These are phyloP conservation scores for Caenorhabditis afra DNA, from an alignment of 2,888 invertebrate genomes.

Conservation along the genomic window DNA sequence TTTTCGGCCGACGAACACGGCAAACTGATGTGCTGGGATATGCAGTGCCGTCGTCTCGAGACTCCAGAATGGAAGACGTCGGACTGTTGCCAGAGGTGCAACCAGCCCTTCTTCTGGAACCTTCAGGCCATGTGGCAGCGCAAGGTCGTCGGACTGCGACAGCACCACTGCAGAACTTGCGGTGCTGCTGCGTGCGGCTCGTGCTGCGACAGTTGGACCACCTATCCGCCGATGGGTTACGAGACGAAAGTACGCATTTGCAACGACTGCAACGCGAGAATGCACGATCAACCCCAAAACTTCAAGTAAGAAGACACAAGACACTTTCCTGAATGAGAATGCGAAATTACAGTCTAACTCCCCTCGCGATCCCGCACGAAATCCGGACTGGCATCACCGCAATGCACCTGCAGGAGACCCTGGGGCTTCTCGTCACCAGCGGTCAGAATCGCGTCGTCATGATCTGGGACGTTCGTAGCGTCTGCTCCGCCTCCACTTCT, in stretches of 20 bases:
- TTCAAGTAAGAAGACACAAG: conserved; percentile 73
- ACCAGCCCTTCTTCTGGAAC: conserved; percentile 98
- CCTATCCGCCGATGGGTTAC: conserved; percentile 96
- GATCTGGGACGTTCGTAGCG: conserved; percentile 80
- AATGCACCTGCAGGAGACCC: conserved; percentile 90
- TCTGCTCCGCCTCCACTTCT: conserved; percentile 37
- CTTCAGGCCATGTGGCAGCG: conserved; percentile 98
- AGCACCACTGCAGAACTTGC: conserved; percentile 86
- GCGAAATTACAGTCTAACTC: conserved; percentile 88
- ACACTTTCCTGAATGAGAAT: too few species aligned
- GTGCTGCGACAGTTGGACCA: conserved; percentile 91
- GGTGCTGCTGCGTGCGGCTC: conserved; percentile 95
- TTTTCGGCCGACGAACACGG: conserved; percentile 94
- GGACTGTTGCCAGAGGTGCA: conserved; percentile 94
- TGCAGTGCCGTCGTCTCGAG: conserved; percentile 87
- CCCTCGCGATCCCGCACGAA: conserved; percentile 95
- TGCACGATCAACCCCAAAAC: conserved; percentile 76
- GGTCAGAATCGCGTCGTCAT: conserved; percentile 96
- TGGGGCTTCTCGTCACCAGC: conserved; percentile 91
- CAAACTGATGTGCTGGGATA: conserved; percentile 94
- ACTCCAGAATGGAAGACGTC: conserved; percentile 96
- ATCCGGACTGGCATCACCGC: conserved; percentile 92
- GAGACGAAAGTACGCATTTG: conserved; percentile 98
- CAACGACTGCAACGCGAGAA: conserved; percentile 87
- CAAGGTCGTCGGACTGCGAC: conserved; percentile 81